These are phyloP conservation scores for Limulus polyphemus DNA, from an alignment of 2,888 invertebrate genomes.

Conservation along the genomic window DNA sequence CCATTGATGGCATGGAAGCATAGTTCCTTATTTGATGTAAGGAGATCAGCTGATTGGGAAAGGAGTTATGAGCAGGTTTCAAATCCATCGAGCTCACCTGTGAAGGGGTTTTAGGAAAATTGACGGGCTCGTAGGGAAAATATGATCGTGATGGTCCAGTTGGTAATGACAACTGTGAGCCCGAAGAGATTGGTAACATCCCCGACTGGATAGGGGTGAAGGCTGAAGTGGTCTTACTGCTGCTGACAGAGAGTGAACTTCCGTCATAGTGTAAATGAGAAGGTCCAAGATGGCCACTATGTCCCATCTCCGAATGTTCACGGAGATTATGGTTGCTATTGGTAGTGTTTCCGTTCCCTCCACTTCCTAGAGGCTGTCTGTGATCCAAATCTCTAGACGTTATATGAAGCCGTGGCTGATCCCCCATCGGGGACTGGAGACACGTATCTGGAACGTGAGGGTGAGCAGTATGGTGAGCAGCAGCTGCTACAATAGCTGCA, in stretches of 20 bases:
- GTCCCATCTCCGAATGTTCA: background rate
- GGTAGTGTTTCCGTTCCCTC: background rate
- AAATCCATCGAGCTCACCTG: conserved; percentile 6
- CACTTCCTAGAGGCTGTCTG: background rate
- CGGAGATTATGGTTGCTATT: no score
- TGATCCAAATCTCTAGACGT: no score
- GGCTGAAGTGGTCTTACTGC: conserved; percentile 43
- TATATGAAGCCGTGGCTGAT: conserved; percentile 24
- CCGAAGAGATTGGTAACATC: conserved; percentile 29
- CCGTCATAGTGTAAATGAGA: background rate
- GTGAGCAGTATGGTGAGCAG: conserved; percentile 18
- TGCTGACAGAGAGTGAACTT: background rate
- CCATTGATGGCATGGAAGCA: conserved; percentile 61
- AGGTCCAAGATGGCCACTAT: background rate
- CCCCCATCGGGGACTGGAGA: conserved; percentile 28
- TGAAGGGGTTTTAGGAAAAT: conserved; percentile 32
- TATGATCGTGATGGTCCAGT: conserved; percentile 35
- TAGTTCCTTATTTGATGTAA: conserved; percentile 93
- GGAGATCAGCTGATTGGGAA: conserved; percentile 87
- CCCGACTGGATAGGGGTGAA: conserved; percentile 72
- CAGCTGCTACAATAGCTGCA: conserved; percentile 2
- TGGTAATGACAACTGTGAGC: conserved; percentile 28
- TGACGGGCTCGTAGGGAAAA: conserved; percentile 78
- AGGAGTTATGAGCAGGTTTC: conserved; percentile 41
- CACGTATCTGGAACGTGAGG: conserved; percentile 28